Evolutionary conservation across 2,888 invertebrate genomes (phyloP), one percentile per base, ranked within the genome.

Genomic region (Oegoconia quadripuncta): DNA sequence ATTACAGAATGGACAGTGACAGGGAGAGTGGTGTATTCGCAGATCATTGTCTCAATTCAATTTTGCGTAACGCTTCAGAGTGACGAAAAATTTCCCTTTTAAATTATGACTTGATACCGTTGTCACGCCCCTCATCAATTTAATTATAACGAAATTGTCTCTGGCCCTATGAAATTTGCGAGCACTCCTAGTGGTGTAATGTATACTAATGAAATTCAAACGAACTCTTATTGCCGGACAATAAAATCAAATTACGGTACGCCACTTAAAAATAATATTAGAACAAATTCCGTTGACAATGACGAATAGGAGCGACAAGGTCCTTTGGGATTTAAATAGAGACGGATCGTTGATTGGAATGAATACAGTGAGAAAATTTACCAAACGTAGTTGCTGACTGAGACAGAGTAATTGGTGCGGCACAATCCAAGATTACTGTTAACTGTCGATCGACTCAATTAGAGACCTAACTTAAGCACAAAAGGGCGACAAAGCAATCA

Each of bases 51-150:
- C 67, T 55, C 72, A 70, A 81, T 81, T 81, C 74, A 82, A 83
- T 84, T 82, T 79, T 48, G 54, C 52, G 53, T 57, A 66, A 58
- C 74, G 73, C 73, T 74, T 48, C 61, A 50, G 74, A 74, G 65
- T 55, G 33, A 74, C 72, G 75, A 79, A 82, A 82, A 80, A 74
- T 77, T 74, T 78, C 75, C 71, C 72, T 78, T 71, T 67, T 59
- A 74, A 78, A 78, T 83, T 76, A 75, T 71, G 66, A 80, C 69
- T 72, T 69, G 73, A 76, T 73, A 77, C 71, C 64, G 63, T 58
- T 66, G 74, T 76, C 79, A 75, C 75, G 74, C 67, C 64, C 68
- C 71, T 63, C 66, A 71, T 78, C 73, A 75, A 78, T 74, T 80
- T 74, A 73, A 83, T 80, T 77, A 74, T 62, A 52, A 49, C 44